Base-by-base conservation (phyloP, 2,888 invertebrate genomes). In the Cantharis nigra region DNA sequence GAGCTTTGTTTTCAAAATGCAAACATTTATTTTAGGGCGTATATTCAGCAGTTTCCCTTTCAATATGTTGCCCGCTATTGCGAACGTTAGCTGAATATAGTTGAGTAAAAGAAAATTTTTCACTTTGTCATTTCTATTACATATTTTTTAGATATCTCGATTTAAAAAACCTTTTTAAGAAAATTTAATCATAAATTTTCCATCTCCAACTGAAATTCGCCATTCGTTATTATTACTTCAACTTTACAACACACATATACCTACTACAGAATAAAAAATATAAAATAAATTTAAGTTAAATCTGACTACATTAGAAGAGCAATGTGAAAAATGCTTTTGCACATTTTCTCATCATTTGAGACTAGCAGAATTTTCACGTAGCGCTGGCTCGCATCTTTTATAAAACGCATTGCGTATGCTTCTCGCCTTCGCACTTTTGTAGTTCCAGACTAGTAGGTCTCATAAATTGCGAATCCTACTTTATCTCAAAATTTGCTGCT, bases 401-500 rank as follows among this genome's bases (percentile, higher is more conserved):
- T 73, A 77, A 72, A 75, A 72, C 71, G 63, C 76, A 71, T 74
- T 80, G 74, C 77, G 80, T 78, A 80, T 80, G 78, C 80, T 76
- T 71, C 69, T 79, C 78, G 79, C 75, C 79, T 80, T 75, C 74
- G 69, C 74, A 76, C 70, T 80, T 80, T 78, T 80, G 79, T 80
- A 77, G 77, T 71, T 75, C 63, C 69, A 78, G 70, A 75, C 74
- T 77, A 74, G 72, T 74, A 74, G 74, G 79, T 76, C 79, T 79
- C 78, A 78, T 78, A 80, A 76, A 78, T 77, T 77, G 77, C 72
- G 78, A 75, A 80, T 79, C 78, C 76, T 75, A 78, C 77, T 80
- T 79, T 80, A 80, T 80, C 79, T 79, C 78, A 75, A 74, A 80
- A 79, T 80, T 80, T 80, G 80, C 79, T 79, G 75, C 79, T 75